Conservation (phyloP, 2,797 vertebrate species). For the Myiotriccus ornatus region DNA sequence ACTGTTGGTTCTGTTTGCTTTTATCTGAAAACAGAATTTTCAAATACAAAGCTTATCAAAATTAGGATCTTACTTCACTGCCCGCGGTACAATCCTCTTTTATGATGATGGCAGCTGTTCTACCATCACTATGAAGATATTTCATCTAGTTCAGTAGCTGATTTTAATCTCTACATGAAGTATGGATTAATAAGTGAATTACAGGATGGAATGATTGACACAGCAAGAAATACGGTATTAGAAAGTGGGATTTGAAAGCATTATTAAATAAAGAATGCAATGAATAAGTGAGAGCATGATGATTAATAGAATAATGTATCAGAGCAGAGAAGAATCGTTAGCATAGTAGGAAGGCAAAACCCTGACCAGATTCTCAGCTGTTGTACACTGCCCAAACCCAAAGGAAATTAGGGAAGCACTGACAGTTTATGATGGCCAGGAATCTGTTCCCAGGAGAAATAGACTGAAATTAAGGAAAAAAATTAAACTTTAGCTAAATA, state of each 20-base stretch:
- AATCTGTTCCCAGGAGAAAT: neutral
- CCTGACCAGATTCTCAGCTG: neutral
- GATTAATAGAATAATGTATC: constrained; percentile 7
- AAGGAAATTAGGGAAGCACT: constrained; percentile 27
- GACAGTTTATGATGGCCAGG: neutral
- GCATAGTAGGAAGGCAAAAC: neutral
- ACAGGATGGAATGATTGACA: constrained; percentile 47
- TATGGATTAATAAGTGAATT: constrained; percentile 36
- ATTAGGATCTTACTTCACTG: neutral
- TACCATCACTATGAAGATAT: neutral
- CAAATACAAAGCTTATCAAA: neutral
- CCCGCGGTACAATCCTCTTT: neutral
- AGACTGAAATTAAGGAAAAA: constrained; percentile 23
- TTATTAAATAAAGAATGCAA: constrained; percentile 29
- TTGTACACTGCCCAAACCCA: neutral
- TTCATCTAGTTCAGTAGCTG: neutral
- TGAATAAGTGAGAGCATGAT: neutral
- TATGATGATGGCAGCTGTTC: neutral
- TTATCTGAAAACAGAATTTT: neutral
- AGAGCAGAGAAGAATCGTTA: neutral
- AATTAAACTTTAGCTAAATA: constrained; percentile 25
- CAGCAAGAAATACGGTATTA: neutral
- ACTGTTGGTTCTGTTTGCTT: neutral
- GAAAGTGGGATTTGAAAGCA: neutral
- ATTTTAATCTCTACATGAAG: constrained; percentile 36